Conservation (phyloP, 2,888 invertebrate genomes). For the Pheosia gnoma region DNA sequence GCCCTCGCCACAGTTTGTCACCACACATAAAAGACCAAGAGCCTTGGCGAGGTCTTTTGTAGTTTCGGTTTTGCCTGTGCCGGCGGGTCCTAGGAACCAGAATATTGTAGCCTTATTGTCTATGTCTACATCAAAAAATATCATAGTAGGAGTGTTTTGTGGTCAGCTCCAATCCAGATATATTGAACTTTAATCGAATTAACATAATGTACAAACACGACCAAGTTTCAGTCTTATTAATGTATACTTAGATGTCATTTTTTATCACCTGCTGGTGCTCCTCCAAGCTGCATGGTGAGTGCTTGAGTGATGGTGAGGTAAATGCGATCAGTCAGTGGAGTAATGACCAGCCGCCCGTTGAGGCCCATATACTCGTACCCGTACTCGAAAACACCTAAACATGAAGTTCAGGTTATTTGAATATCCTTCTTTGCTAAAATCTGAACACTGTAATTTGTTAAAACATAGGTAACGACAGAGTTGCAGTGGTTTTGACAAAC, state of each 20-base stretch:
- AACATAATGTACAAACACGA: too few relatives aligned
- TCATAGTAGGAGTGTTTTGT: too few relatives aligned
- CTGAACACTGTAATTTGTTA: too few relatives aligned
- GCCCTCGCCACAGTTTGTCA: conserved; percentile 96
- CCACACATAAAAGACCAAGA: conserved; percentile 91
- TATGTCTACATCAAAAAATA: too few relatives aligned
- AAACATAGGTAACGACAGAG: too few relatives aligned
- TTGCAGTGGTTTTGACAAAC: too few relatives aligned
- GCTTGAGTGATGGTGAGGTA: conserved; percentile 97
- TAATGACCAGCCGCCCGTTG: conserved; percentile 95
- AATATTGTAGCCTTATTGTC: neutral
- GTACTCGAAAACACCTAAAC: conserved; percentile 90
- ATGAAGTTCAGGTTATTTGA: neutral
- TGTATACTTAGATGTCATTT: too few relatives aligned
- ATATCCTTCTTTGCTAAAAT: too few relatives aligned
- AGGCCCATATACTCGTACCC: conserved; percentile 98
- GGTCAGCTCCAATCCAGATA: too few relatives aligned
- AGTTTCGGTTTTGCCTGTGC: conserved; percentile 96
- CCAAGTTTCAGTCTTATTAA: too few relatives aligned
- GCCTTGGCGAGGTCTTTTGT: conserved; percentile 96
- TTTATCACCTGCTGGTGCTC: conserved; percentile 91
- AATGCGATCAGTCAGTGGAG: conserved; percentile 96
- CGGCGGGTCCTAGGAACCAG: conserved; percentile 85
- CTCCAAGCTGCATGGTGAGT: conserved; percentile 94
- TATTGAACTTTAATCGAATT: too few relatives aligned